Evolutionary conservation across 2,113 vertebrate genomes (phyloP).

Genomic region (Brienomyrus longianalis): DNA sequence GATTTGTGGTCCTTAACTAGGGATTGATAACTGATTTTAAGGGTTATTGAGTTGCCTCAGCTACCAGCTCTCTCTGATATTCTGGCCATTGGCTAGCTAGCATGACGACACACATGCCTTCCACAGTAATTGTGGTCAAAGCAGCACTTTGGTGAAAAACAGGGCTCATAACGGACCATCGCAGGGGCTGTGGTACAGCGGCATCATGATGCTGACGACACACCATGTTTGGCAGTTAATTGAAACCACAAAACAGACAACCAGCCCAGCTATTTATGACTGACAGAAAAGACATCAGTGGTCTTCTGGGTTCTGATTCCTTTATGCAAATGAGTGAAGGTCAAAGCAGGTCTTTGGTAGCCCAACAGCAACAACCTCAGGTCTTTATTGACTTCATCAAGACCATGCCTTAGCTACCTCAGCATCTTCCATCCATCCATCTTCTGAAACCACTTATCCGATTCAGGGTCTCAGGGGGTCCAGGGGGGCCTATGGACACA

Average conservation of each 20-base stretch:
- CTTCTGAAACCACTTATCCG: too few species aligned
- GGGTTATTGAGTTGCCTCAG: not conserved
- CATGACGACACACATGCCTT: not conserved
- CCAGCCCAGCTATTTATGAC: not conserved
- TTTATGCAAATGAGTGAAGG: not conserved
- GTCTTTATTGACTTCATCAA: not conserved
- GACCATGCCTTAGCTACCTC: not conserved
- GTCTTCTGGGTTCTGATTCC: not conserved
- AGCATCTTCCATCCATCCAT: too few species aligned
- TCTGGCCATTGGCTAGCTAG: not conserved
- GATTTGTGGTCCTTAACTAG: not conserved
- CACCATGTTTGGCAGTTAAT: not conserved
- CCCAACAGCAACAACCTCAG: not conserved
- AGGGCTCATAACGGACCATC: not conserved
- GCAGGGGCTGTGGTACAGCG: not conserved
- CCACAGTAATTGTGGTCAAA: not conserved
- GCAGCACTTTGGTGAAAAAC: not conserved
- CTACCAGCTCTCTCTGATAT: not conserved
- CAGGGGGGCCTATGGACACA: too few species aligned
- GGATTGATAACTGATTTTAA: not conserved
- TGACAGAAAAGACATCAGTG: not conserved
- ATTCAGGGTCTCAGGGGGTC: too few species aligned
- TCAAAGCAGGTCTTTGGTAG: not conserved
- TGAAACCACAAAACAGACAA: not conserved
- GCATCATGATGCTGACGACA: not conserved